phyloP scores from a whole-genome alignment of 92 coral and sea anemone genomes.

The Chrysogorgia sp. region DNA sequence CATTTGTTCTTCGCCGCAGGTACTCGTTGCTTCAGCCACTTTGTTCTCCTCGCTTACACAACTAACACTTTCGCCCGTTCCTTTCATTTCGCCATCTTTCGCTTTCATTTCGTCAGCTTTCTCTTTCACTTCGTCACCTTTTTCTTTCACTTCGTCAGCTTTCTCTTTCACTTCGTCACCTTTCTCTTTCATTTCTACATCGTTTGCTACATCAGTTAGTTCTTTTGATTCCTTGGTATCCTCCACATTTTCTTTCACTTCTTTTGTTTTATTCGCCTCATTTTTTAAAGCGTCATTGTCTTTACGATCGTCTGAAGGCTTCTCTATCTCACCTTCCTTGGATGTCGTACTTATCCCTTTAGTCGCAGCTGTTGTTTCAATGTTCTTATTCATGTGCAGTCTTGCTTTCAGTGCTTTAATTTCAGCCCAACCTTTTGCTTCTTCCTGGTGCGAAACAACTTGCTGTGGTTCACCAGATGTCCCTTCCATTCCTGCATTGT shows the following conservation, averaged over 20 bases:
- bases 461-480: neutral
- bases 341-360: slow-evolving; percentile 21
- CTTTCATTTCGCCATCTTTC: neutral
- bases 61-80: no score
- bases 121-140: neutral
- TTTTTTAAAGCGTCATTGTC: neutral
- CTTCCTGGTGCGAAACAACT: neutral
- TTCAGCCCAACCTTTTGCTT: slow-evolving; percentile 34
- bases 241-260: neutral
- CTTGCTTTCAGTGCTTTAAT: slow-evolving; percentile 18
- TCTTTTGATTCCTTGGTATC: neutral
- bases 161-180: neutral
- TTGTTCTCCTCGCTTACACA: no score
- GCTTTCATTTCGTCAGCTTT: neutral
- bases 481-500: neutral
- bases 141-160: neutral
- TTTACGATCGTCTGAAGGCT: neutral
- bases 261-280: neutral
- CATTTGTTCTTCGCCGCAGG: no score
- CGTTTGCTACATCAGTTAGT: neutral
- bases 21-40: no score
- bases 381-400: slow-evolving; percentile 17
- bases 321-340: slow-evolving; percentile 35
- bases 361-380: slow-evolving; percentile 51
- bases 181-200: neutral